Evolutionary conservation across 2,797 vertebrate species (phyloP).

Genomic region (Antennarius maculatus): DNA sequence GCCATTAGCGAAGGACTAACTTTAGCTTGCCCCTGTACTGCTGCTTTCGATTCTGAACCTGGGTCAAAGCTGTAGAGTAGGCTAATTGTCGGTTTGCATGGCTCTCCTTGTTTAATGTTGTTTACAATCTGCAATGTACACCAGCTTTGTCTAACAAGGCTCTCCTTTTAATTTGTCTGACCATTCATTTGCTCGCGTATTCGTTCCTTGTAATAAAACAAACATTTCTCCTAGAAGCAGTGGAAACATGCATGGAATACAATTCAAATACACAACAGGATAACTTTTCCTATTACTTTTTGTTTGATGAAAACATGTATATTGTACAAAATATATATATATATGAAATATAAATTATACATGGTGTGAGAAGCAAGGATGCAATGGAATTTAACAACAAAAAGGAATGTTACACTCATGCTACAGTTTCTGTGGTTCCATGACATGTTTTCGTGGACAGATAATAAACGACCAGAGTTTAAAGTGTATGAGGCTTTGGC

Average conservation of each 20-base stretch:
- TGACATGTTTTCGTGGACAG: slow-evolving; percentile 85
- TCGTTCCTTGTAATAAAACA: slow-evolving; percentile 67
- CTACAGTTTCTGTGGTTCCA: slow-evolving; percentile 79
- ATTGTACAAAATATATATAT: slow-evolving; percentile 82
- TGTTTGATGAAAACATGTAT: slow-evolving; percentile 78
- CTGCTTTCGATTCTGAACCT: slow-evolving; percentile 31
- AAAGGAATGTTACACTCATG: slow-evolving; percentile 78
- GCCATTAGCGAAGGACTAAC: slow-evolving; percentile 48
- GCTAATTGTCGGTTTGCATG: slow-evolving; percentile 62
- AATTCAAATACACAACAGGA: slow-evolving; percentile 44
- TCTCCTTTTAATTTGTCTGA: slow-evolving; percentile 54
- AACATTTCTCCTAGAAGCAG: slow-evolving; percentile 66
- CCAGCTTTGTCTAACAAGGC: slow-evolving; percentile 53
- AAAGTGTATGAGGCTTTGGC: slow-evolving; percentile 22
- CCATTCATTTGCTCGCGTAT: slow-evolving; percentile 69
- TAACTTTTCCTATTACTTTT: slow-evolving; percentile 71
- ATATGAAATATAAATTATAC: slow-evolving; percentile 77
- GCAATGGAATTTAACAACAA: slow-evolving; percentile 77
- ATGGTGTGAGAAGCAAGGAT: slow-evolving; percentile 79
- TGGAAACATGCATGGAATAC: slow-evolving; percentile 78
- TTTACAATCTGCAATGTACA: slow-evolving; percentile 68
- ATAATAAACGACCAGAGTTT: slow-evolving; percentile 81
- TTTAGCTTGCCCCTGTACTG: slow-evolving; percentile 41
- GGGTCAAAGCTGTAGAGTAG: slow-evolving; percentile 47
- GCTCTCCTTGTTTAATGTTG: slow-evolving; percentile 73